Conservation (phyloP, 2,797 vertebrate genomes). For the Euphonia xanthogaster region DNA sequence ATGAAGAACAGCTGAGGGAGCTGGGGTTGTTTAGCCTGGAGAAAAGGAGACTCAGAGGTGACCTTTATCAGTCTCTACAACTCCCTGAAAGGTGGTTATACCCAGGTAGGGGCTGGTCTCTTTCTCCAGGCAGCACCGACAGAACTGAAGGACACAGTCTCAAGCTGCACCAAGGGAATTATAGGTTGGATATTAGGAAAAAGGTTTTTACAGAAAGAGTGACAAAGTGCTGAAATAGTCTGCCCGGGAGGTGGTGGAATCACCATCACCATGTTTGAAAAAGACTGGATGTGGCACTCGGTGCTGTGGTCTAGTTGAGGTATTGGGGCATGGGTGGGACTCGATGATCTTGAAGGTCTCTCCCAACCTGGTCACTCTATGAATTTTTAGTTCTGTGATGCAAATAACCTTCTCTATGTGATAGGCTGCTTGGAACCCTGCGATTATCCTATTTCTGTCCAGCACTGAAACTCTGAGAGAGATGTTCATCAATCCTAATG, state of each 20-base stretch:
- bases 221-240: neutral
- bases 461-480: neutral
- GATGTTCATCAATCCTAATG: neutral
- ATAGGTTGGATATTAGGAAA: neutral
- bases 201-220: neutral
- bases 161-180: neutral
- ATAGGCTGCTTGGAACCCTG: neutral
- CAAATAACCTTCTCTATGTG: neutral
- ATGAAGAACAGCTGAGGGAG: neutral
- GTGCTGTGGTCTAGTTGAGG: neutral
- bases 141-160: neutral
- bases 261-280: neutral
- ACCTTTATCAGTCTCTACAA: neutral
- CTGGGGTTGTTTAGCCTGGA: neutral
- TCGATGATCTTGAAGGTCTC: fast-evolving
- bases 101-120: too few species aligned
- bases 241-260: neutral
- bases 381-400: neutral
- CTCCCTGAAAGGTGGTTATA: fast-evolving
- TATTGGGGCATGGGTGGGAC: neutral
- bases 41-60: neutral
- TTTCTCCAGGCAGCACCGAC: neutral
- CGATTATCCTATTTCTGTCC: neutral
- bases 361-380: too few species aligned
- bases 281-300: fast-evolving